phyloP scores from a whole-genome alignment of 2,113 vertebrate species.

The Macrotus californicus region DNA sequence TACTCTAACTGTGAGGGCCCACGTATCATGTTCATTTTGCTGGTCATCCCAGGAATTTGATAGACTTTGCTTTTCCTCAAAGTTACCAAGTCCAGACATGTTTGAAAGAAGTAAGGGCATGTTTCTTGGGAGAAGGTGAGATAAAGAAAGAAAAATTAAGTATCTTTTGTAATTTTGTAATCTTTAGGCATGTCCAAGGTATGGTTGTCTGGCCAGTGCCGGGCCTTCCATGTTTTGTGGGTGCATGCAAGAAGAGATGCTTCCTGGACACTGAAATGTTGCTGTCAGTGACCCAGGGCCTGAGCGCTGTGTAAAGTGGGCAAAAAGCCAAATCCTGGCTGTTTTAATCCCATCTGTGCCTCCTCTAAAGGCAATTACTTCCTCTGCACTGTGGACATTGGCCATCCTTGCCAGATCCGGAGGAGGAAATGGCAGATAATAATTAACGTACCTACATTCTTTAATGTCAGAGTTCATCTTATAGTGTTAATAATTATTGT shows the following conservation, averaged over 20 bases:
- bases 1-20: not conserved
- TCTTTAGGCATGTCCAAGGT: not conserved
- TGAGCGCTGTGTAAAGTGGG: not conserved
- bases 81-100: not conserved
- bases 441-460: not conserved
- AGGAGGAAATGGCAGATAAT: slow-evolving; percentile 29
- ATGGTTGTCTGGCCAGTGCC: not conserved
- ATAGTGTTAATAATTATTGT: not conserved
- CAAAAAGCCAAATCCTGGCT: not conserved
- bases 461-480: slow-evolving; percentile 5
- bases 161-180: not conserved
- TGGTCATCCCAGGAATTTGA: not conserved
- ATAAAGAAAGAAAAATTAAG: not conserved
- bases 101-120: not conserved
- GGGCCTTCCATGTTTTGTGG: not conserved
- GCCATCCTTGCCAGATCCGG: not conserved
- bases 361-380: not conserved
- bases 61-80: not conserved
- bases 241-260: not conserved
- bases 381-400: slow-evolving; percentile 3
- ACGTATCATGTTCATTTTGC: not conserved
- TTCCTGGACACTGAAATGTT: not conserved
- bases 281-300: not conserved
- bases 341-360: not conserved
- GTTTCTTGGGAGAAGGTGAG: not conserved